Conservation (phyloP, 1,140 invertebrate species). For the Diachasma alloeum region DNA sequence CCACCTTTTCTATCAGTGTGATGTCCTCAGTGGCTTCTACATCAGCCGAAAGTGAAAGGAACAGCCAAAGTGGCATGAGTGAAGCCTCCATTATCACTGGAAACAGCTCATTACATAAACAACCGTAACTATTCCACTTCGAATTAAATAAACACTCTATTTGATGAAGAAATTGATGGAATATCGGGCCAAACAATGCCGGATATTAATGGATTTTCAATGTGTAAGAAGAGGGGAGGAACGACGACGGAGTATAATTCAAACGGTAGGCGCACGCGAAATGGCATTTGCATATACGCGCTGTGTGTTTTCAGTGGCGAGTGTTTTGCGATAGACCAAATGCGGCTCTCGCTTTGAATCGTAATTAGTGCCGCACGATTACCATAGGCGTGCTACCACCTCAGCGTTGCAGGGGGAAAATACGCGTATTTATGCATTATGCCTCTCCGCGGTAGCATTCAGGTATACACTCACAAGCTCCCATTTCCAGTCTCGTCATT, state of each 20-base stretch:
- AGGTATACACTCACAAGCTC: neutral
- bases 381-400: neutral
- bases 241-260: neutral
- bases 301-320: neutral
- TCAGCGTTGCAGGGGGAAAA: neutral
- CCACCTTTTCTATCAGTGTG: too few species aligned
- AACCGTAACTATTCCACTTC: too few species aligned
- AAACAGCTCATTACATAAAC: too few species aligned
- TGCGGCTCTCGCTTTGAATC: conserved; percentile 20
- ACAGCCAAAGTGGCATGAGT: too few species aligned
- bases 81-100: too few species aligned
- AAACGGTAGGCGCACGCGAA: neutral
- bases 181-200: neutral
- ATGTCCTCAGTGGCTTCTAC: too few species aligned
- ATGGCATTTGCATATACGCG: neutral
- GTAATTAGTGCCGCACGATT: conserved; percentile 21
- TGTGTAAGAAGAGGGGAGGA: neutral
- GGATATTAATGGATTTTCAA: neutral
- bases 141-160: too few species aligned
- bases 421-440: conserved; percentile 9
- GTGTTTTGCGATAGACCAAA: conserved; percentile 14
- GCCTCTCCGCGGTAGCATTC: neutral
- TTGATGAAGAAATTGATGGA: too few species aligned
- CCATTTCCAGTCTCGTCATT: neutral
- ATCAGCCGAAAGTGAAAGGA: too few species aligned